Evolutionary conservation across 2,888 invertebrate species (phyloP), one percentile per base, ranked within the genome.

Genomic region (Stenodema calcarata): DNA sequence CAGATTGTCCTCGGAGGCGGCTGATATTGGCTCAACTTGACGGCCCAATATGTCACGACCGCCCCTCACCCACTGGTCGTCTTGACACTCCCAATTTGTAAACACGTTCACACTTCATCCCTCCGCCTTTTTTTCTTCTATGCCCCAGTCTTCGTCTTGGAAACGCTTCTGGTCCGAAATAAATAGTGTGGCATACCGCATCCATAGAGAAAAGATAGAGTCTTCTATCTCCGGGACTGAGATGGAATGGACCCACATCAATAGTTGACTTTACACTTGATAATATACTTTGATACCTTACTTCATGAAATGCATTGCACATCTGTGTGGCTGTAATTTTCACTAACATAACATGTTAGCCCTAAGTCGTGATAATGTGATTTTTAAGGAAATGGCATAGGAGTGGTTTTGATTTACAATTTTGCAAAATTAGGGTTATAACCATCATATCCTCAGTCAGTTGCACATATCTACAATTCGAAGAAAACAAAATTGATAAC

Each of bases 1-100:
- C 62, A 82, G 82, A 82, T 82, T 82, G 82, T 82, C 62, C 82
- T 62, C 28, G 41, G 18, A 82, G 82, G 82, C 41, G 18, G 82
- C 82, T 82, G 82, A 82, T 82, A 82, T 82, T 82, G 82, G 82
- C 82, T 82, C 69, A 42, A 35, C 54, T 80, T 82, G 82, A 82
- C 82, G 82, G 82, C 82, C 69, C 47, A 82, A 82, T 82, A 82
- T 82, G 82, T 82, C 80, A 54, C 23, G n/a, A 27, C 44, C 78
- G 41, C 23, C 78, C 23, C 44, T 18, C 14, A n/a, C 9, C 23
- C 41, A 44, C 44, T 23, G 44, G 12, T 27, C 78, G 27, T 23
- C 78, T 44, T 78, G 78, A 78, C 78, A 78, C 78, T 44, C 78
- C 44, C 78, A 78, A 78, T 78, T 78, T 78, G 78, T 78, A 78